A percentile compares a stretch with the other conserved stretches of the same genome.
These are phyloP conservation scores for Sinella curviseta DNA, from an alignment of 1,140 invertebrate species.

Conservation along the genomic window DNA sequence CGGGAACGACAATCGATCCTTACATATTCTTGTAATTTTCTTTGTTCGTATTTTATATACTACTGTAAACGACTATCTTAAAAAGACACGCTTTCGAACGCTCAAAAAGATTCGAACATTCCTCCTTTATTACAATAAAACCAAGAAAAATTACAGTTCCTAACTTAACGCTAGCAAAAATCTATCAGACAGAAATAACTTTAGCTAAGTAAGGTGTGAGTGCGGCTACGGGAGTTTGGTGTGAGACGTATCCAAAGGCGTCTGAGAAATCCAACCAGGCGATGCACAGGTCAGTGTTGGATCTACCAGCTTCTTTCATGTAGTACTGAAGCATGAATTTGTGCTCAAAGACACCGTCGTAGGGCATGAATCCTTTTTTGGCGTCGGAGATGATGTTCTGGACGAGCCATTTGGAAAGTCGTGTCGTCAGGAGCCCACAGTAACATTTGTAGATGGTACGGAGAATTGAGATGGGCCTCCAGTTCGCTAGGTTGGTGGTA, in stretches of 20 bases:
- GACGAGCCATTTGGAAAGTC: constrained; percentile 29
- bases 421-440: constrained; percentile 44
- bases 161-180: too few species aligned
- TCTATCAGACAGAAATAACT: too few species aligned
- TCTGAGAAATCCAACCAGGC: constrained; percentile 52
- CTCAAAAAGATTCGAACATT: too few species aligned
- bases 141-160: too few species aligned
- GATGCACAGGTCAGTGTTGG: constrained; percentile 38
- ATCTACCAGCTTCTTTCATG: constrained; percentile 46
- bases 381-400: constrained; percentile 29
- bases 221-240: constrained; percentile 33
- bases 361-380: constrained; percentile 53
- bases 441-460: constrained; percentile 53
- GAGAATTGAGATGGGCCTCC: constrained; percentile 52
- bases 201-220: constrained; percentile 15
- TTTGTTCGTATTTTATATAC: too few species aligned
- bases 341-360: constrained; percentile 54
- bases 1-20: too few species aligned
- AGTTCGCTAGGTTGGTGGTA: constrained; percentile 49
- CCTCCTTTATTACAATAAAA: too few species aligned
- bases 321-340: constrained; percentile 51
- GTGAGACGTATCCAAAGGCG: constrained; percentile 52
- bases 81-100: too few species aligned
- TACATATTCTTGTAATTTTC: too few species aligned
- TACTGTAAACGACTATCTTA: too few species aligned